These are phyloP conservation scores for Cyanistes caeruleus DNA, from an alignment of 2,113 vertebrate genomes.

Conservation along the genomic window DNA sequence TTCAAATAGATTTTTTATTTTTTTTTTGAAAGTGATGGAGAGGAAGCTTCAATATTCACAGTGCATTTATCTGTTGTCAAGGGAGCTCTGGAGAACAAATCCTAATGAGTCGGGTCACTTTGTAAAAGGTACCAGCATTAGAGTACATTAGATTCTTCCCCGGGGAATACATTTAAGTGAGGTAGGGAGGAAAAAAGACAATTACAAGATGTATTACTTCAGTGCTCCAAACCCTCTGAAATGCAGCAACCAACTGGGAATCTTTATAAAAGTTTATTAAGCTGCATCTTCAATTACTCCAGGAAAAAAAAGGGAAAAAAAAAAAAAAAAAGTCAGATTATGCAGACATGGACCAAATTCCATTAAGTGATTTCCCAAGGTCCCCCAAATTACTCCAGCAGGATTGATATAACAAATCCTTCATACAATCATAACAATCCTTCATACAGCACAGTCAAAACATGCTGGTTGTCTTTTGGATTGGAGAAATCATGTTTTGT, in stretches of 20 bases:
- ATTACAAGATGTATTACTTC: conserved; percentile 56
- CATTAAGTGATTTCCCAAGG: conserved; percentile 67
- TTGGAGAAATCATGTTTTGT: not conserved
- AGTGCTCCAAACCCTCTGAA: conserved; percentile 40
- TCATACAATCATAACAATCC: not conserved
- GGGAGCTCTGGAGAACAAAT: conserved; percentile 55
- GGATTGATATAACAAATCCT: conserved; percentile 27
- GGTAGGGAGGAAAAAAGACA: conserved; percentile 39
- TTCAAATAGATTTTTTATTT: conserved; percentile 7
- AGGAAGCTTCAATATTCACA: conserved; percentile 43
- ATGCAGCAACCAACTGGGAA: conserved; percentile 55
- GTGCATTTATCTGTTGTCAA: conserved; percentile 16
- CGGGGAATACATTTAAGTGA: conserved; percentile 48
- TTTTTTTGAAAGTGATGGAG: not conserved
- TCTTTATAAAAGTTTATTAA: conserved; percentile 73
- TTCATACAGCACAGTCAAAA: conserved; percentile 40
- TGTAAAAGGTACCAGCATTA: conserved; percentile 58
- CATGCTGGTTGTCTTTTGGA: not conserved
- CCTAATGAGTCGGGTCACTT: conserved; percentile 46
- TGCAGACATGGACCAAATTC: conserved; percentile 42
- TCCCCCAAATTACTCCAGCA: conserved; percentile 42
- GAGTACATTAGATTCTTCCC: conserved; percentile 56
- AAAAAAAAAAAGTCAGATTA: conserved; percentile 37
- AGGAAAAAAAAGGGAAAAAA: not conserved
- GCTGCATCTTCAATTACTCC: conserved; percentile 62